A percentile compares a stretch with the other conserved stretches of the same genome.
Conservation (phyloP, 1,140 invertebrate species). For the Diachasmimorpha longicaudata region DNA sequence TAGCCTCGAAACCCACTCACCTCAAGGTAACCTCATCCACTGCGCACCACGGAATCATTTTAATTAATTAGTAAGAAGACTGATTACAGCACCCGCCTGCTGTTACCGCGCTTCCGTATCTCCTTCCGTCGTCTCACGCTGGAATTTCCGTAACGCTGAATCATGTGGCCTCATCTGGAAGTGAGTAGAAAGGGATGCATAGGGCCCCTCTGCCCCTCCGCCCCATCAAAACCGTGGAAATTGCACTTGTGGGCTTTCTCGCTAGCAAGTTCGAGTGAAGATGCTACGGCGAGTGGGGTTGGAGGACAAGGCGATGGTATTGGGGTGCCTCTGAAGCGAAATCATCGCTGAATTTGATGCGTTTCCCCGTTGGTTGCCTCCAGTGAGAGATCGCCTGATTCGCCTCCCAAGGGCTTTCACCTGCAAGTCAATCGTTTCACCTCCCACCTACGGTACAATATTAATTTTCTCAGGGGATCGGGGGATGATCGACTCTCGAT, state of each 20-base stretch:
- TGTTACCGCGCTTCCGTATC: conserved; percentile 7
- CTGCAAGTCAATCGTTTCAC: neutral
- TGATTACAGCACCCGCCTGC: conserved; percentile 32
- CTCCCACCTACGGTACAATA: neutral
- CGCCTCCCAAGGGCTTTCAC: neutral
- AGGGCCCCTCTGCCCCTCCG: no score
- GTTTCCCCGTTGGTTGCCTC: neutral
- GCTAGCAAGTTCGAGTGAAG: no score
- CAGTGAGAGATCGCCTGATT: neutral
- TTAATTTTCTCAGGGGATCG: neutral
- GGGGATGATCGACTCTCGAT: neutral
- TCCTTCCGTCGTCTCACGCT: neutral
- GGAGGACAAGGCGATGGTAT: no score
- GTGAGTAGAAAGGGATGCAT: neutral
- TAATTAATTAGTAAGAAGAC: conserved; percentile 44
- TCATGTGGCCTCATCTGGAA: neutral
- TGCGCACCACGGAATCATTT: conserved; percentile 15
- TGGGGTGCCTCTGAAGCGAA: neutral
- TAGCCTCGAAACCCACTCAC: neutral
- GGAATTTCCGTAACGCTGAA: conserved; percentile 13
- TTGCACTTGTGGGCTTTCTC: neutral
- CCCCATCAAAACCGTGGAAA: conserved; percentile 7
- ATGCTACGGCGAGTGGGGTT: no score
- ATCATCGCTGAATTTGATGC: neutral
- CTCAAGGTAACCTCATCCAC: neutral